Base-by-base conservation (phyloP, 2,797 vertebrate species). In the Botia almorhae region DNA sequence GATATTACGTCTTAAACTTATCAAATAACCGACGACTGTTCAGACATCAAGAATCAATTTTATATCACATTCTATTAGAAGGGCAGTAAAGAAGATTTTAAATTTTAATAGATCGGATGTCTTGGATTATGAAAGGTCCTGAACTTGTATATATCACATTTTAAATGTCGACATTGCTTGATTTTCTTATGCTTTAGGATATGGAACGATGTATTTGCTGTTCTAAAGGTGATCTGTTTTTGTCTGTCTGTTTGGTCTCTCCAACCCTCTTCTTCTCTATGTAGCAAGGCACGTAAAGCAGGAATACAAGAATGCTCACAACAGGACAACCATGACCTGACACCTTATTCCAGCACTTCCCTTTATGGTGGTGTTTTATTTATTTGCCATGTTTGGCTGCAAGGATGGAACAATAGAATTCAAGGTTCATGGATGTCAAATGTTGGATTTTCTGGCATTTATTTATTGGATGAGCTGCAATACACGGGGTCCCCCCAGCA, bases 271-370 rank as follows among this genome's bases (percentile, higher is more conserved):
- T 85, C 84, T 82, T 86, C 72, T 89, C 58, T 85, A 88, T 87
- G 90, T 89, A 78, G 16, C 90, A 90, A 87, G 93, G 89, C 87
- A 84, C 70, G 81, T 81, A 75, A 68, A 69, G 43, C 73, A 60
- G 19, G 19, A 72, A 76, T 26, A 63, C 55, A 58, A 64, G 48
- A 74, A 84, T 65, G 83, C 6, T 80, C 86, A 78, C 83, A 82
- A 73, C n/a, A 65, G 87, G 82, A 71, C 72, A 60, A 88, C 82
- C 78, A 91, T 93, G 92, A 89, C 92, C 81, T 94, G 85, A 91
- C 87, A 82, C 53, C 83, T 89, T 87, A 80, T 87, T 73, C 74
- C 69, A 56, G 73, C 87, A 84, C 81, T 79, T 87, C 78, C 86
- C 78, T 87, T 48, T 53, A 29, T 29, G 29, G 89, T 86, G 86